Evolutionary conservation across 2,113 vertebrate genomes (phyloP).

Genomic region (Phalacrocorax brasilianus): DNA sequence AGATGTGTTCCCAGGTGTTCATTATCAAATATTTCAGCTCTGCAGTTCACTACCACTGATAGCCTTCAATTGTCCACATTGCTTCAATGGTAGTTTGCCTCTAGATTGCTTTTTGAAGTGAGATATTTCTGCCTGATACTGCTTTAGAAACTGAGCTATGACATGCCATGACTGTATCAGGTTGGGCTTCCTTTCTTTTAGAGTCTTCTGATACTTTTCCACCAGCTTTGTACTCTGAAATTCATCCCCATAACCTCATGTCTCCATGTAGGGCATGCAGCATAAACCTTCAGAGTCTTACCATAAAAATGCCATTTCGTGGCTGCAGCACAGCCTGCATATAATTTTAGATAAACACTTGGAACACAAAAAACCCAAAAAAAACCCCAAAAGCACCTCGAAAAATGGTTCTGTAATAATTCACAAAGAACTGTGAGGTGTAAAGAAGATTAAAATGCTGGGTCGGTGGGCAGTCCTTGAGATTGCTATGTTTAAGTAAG

Average conservation of each 20-base stretch:
- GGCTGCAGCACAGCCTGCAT: neutral
- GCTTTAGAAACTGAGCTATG: neutral
- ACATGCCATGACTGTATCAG: neutral
- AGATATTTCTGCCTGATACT: neutral
- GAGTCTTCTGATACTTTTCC: neutral
- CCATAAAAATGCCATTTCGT: neutral
- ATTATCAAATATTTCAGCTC: neutral
- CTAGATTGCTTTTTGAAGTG: neutral
- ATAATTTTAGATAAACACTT: neutral
- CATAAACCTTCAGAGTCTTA: neutral
- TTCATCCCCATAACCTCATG: neutral
- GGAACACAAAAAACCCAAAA: neutral
- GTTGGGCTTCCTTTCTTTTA: neutral
- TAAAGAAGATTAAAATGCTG: neutral
- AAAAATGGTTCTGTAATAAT: neutral
- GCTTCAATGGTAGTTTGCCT: neutral
- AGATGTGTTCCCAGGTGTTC: neutral
- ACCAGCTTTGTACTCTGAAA: neutral
- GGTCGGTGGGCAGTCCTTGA: neutral
- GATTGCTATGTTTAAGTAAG: neutral
- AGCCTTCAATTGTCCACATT: neutral
- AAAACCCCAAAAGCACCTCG: neutral
- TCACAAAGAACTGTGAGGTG: neutral
- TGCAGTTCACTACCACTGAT: neutral
- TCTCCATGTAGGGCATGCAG: rapidly evolving